Evolutionary conservation across 2,113 vertebrate genomes (phyloP).

Genomic region (Progne subis): DNA sequence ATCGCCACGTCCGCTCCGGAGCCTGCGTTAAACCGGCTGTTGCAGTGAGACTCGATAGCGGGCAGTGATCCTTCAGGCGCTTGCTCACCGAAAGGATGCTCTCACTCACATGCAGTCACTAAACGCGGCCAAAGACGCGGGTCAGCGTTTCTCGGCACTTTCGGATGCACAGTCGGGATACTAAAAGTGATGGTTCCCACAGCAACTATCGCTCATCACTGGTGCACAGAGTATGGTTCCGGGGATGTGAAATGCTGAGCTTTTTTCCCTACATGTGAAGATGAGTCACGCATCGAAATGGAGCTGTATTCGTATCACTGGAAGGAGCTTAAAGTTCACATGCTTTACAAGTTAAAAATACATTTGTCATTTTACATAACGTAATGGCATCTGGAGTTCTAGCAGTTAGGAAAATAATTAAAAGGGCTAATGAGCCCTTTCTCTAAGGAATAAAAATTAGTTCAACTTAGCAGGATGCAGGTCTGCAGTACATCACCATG

Average conservation of each 20-base stretch:
- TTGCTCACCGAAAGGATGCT: background rate
- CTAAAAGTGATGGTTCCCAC: constrained; percentile 33
- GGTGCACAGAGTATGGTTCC: background rate
- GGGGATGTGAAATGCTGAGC: background rate
- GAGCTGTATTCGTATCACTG: constrained; percentile 1
- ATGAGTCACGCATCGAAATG: constrained; percentile 23
- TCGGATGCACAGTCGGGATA: background rate
- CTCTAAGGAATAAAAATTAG: constrained; percentile 33
- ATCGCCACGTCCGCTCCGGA: background rate
- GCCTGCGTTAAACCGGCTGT: background rate
- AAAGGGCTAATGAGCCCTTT: constrained; percentile 55
- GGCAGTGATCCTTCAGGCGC: background rate
- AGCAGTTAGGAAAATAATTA: constrained; percentile 41
- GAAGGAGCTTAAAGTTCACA: constrained; percentile 33
- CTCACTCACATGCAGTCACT: background rate
- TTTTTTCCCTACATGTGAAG: constrained; percentile 4
- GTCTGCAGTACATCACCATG: background rate
- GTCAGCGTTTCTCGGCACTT: background rate
- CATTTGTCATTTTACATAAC: constrained; percentile 55
- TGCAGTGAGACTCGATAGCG: fast-evolving
- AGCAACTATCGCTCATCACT: background rate
- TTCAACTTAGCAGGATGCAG: constrained; percentile 1
- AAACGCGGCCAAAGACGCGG: background rate
- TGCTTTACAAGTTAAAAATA: constrained; percentile 56
- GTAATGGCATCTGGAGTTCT: constrained; percentile 22